Base-by-base conservation (phyloP, 2,797 vertebrate genomes). In the Macrochelys suwanniensis region DNA sequence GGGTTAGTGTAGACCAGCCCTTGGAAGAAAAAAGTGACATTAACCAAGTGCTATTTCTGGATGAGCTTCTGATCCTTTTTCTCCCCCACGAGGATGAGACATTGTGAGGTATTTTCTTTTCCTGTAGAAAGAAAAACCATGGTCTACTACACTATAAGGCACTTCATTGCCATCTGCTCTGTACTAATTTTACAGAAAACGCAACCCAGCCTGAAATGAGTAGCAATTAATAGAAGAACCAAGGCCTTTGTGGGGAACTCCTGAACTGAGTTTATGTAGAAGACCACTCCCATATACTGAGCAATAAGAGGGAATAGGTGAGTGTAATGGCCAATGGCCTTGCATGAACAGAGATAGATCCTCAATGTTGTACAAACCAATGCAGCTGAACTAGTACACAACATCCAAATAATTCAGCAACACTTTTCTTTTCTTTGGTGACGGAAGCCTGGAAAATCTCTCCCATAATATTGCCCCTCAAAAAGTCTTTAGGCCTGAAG, bases 71-170 rank as follows among this genome's bases (percentile, higher is more conserved):
- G 51, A 92, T 96, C 82, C 47, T 11, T 5, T 17, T 2, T 10
- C 88, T 95, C 93, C 85, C 84, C 93, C 26, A 8, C 78, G 91
- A 94, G 95, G 25, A 84, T 85, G 85, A 93, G 59, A 47, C 50
- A 59, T 61, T 81, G 49, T 3, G 81, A 92, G 78, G 56, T 94
- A 91, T 97, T 96, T 96, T 49, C 80, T 56, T 97, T 97, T 96
- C 95, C 84, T 94, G 94, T 80, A 96, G 93, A 95, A 98, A 97
- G 97, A 96, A 98, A 96, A 97, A 90, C 50, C 84, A 92, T 96
- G 83, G 68, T 59, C 54, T 65, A 87, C 89, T 95, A 89, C 82
- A 88, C 81, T 93, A 15, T 89, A 95, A 92, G 95, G 85, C 94
- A 97, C 94, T 97, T 94, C 96, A 98, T 96, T 93, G 97, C 85